A percentile compares a stretch with the other conserved stretches of the same genome.
Evolutionary conservation across 2,113 vertebrate genomes (phyloP).

Genomic region (Elanoides forficatus): DNA sequence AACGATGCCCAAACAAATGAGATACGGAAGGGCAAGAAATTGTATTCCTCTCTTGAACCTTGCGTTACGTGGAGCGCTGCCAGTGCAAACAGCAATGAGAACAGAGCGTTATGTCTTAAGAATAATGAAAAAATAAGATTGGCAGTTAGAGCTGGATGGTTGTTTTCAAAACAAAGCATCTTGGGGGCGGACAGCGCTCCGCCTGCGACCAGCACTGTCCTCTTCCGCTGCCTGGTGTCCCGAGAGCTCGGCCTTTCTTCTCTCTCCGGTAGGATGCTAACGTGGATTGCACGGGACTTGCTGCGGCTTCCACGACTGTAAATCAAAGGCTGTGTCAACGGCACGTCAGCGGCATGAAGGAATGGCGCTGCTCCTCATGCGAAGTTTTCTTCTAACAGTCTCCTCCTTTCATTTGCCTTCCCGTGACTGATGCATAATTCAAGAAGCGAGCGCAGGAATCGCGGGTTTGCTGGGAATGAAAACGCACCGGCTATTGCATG

Average conservation of each 20-base stretch:
- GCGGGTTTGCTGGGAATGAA: background rate
- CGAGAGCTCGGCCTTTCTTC: accelerated
- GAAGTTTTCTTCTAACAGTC: background rate
- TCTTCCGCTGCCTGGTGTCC: background rate
- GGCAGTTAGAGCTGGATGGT: background rate
- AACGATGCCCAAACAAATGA: slow-evolving; percentile 43
- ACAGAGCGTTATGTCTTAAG: background rate
- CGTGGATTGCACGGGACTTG: accelerated
- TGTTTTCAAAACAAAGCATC: background rate
- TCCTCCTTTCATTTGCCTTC: background rate
- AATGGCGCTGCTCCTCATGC: background rate
- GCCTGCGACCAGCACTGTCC: background rate
- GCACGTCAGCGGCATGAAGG: background rate
- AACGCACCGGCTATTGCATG: accelerated
- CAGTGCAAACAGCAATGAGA: background rate
- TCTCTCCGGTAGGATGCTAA: background rate
- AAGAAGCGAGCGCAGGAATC: background rate
- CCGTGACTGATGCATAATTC: background rate
- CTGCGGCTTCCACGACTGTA: background rate
- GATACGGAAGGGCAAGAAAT: slow-evolving; percentile 11
- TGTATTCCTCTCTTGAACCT: background rate
- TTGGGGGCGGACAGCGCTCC: accelerated
- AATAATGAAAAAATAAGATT: background rate
- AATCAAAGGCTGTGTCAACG: background rate
- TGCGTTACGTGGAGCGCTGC: background rate